A percentile compares a stretch with the other conserved stretches of the same genome.
Conservation (phyloP, 2,113 vertebrate genomes). For the Phylloscopus whistleri region DNA sequence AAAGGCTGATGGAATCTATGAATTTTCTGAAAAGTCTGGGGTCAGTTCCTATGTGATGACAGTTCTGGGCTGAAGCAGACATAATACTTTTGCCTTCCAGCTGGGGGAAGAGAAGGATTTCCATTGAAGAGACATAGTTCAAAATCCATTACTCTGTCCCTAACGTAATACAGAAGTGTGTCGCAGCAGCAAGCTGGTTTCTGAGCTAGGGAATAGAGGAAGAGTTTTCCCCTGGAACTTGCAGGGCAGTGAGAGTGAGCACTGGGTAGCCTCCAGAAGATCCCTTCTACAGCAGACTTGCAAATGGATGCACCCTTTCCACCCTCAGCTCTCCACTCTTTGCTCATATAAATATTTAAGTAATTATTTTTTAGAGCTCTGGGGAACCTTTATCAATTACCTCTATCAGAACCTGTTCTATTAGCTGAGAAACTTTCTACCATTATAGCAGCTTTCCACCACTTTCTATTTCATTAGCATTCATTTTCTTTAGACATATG, state of each 20-base stretch:
- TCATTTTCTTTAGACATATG: constrained; percentile 54
- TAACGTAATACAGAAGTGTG: neutral
- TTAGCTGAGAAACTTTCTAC: constrained; percentile 34
- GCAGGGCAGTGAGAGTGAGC: neutral
- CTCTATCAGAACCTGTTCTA: constrained; percentile 16
- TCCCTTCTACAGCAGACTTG: neutral
- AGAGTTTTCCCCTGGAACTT: neutral
- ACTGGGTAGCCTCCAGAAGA: neutral
- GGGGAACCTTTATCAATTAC: constrained; percentile 8
- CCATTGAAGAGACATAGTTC: neutral
- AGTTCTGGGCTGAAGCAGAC: neutral
- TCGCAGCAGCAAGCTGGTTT: neutral
- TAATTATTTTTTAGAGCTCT: constrained; percentile 21
- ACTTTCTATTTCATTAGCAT: constrained; percentile 65
- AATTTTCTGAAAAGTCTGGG: constrained; percentile 12
- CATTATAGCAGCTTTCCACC: constrained; percentile 26
- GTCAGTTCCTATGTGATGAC: constrained; percentile 16
- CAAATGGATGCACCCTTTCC: neutral
- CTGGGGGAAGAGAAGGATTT: neutral
- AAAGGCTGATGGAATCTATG: neutral
- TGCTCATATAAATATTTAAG: constrained; percentile 35
- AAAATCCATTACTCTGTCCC: neutral
- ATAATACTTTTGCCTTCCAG: constrained; percentile 6
- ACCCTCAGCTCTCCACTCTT: neutral
- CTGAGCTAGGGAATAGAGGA: neutral